A percentile compares a stretch with the other conserved stretches of the same genome.
Conservation (phyloP, 2,797 vertebrate species). For the Sebastes wilsoni region DNA sequence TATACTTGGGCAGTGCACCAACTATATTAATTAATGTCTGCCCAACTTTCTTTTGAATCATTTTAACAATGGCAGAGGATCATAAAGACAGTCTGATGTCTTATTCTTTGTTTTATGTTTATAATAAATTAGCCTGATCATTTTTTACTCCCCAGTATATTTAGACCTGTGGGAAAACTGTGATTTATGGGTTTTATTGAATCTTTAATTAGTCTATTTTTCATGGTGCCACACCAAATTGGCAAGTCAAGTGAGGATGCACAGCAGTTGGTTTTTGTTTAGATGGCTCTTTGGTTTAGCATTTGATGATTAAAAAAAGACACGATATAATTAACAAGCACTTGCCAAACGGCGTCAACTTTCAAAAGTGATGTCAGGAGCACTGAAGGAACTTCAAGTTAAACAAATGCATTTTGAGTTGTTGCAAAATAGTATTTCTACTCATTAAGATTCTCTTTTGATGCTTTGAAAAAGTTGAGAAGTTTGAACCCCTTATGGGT, state of each 20-base stretch:
- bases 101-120: slow-evolving; percentile 9
- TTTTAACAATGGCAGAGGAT: background rate
- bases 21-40: background rate
- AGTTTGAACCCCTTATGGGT: background rate
- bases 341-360: background rate
- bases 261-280: slow-evolving; percentile 15
- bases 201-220: slow-evolving; percentile 17
- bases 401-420: background rate
- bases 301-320: slow-evolving; percentile 8
- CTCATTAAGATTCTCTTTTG: background rate
- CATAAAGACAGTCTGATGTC: background rate
- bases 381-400: background rate
- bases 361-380: background rate
- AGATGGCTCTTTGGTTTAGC: slow-evolving; percentile 4
- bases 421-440: background rate
- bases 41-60: background rate
- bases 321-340: background rate
- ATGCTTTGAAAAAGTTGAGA: background rate
- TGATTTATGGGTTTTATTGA: slow-evolving; percentile 25
- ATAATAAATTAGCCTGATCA: slow-evolving; percentile 5
- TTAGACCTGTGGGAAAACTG: background rate
- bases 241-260: slow-evolving; percentile 16
- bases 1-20: background rate
- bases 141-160: background rate
- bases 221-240: background rate